A percentile compares a stretch with the other conserved stretches of the same genome.
These are phyloP conservation scores for Microctonus hyperodae DNA, from an alignment of 2,888 invertebrate species.

Conservation along the genomic window DNA sequence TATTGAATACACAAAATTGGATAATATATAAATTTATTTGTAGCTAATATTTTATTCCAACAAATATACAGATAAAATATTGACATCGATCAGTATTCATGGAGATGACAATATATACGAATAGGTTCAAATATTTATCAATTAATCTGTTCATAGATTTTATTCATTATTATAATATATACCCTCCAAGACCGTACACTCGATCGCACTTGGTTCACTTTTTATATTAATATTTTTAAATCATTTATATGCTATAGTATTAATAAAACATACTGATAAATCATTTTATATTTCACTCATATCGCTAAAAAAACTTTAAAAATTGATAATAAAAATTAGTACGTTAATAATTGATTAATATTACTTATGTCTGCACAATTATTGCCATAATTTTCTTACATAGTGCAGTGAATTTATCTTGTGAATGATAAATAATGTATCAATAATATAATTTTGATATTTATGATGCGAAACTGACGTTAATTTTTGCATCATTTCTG, in stretches of 20 bases:
- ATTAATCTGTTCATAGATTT: too few relatives aligned
- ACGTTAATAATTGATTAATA: background rate
- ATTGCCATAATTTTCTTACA: background rate
- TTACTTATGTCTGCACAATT: background rate
- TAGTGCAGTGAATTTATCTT: background rate
- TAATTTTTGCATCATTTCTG: background rate
- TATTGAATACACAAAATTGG: too few relatives aligned
- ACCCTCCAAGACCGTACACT: too few relatives aligned
- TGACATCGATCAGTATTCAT: background rate
- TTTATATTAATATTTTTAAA: background rate
- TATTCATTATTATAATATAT: too few relatives aligned
- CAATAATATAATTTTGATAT: background rate
- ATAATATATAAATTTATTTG: background rate
- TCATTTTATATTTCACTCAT: background rate
- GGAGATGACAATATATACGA: background rate
- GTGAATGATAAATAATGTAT: background rate
- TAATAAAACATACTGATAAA: background rate
- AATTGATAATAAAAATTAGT: background rate
- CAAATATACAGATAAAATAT: constrained; percentile 37
- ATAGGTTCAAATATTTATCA: too few relatives aligned
- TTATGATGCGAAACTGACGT: background rate
- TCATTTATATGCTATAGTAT: background rate
- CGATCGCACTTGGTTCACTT: too few relatives aligned
- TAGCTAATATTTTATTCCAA: constrained; percentile 33
- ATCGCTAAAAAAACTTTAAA: background rate